A percentile compares a stretch with the other conserved stretches of the same genome.
These are phyloP conservation scores for Podarcis siculus DNA, from an alignment of 2,797 vertebrate species.

Conservation along the genomic window DNA sequence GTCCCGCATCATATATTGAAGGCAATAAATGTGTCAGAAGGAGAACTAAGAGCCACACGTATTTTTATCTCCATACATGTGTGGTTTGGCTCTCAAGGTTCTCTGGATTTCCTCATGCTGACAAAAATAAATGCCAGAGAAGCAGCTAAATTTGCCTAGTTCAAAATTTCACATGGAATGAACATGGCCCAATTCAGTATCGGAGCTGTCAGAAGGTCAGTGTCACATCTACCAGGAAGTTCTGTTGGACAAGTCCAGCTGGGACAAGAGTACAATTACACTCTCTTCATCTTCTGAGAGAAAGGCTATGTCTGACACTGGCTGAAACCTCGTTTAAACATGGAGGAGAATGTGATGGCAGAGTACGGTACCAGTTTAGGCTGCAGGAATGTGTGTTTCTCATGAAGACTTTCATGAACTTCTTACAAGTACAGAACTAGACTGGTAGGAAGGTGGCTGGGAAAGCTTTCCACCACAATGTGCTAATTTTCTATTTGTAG, in stretches of 20 bases:
- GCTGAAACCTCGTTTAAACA: not conserved
- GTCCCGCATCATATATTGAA: not conserved
- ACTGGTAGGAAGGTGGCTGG: not conserved
- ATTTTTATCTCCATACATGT: not conserved
- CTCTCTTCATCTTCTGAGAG: not conserved
- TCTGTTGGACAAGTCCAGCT: not conserved
- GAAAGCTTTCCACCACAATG: not conserved
- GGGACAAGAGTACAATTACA: not conserved
- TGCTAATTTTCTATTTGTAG: not conserved
- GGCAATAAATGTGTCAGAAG: not conserved
- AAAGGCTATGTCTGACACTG: not conserved
- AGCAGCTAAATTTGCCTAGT: slow-evolving; percentile 23
- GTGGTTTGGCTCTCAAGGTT: not conserved
- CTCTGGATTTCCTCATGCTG: not conserved
- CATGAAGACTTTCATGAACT: not conserved
- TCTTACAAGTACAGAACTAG: not conserved
- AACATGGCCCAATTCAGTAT: not conserved
- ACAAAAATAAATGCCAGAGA: not conserved
- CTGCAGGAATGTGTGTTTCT: not conserved
- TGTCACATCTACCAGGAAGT: not conserved
- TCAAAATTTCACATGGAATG: not conserved
- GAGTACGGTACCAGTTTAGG: not conserved
- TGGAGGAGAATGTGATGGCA: not conserved
- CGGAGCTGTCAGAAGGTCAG: not conserved
- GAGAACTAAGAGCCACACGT: not conserved